Base-by-base conservation (phyloP, 2,888 invertebrate genomes). In the Phragmatobia fuliginosa region DNA sequence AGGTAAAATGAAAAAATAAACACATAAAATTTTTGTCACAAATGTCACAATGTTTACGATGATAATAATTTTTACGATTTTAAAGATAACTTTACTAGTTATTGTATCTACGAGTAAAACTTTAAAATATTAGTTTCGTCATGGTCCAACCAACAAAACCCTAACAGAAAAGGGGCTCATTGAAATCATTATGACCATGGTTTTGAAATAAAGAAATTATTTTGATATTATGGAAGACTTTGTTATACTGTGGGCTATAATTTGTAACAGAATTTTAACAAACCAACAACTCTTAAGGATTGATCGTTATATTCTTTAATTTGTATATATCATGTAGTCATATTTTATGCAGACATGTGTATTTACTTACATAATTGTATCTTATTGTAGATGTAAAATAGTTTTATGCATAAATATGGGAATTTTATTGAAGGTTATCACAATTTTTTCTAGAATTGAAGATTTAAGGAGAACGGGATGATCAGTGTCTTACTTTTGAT, bases 31-130 rank as follows among this genome's bases (percentile, higher is more conserved):
- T 76, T 71, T 72, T 72, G 78, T 71, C 63, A 68, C 68, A 60
- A 60, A 74, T 72, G 78, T 71, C 63, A 68, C 68, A 60, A 60
- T 78, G 73, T 81, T 81, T 72, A 74, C 66, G 78, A 81, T 62
- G 28, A 59, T 36, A 70, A 60, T 61, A 59, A 68, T 78, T 72
- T 78, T 76, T 62, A 74, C 41, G 45, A 62, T 70, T 66, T 61
- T 58, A 62, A 56, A 59, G 68, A 63, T 68, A 68, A 63, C 32
- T 64, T 59, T 28, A 33, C 41, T 59, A 49, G 66, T 56, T 62
- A 70, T 62, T 66, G 66, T 66, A n/a, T n/a, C n/a, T n/a, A 61
- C 11, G 38, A 66, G 58, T 61, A 65, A 33, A 36, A 31, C 49
- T 62, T 56, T 28, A 21, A 66, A 38, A 62, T 70, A 70, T 66